phyloP scores from a whole-genome alignment of 2,113 vertebrate species.

The Pangasianodon gigas region DNA sequence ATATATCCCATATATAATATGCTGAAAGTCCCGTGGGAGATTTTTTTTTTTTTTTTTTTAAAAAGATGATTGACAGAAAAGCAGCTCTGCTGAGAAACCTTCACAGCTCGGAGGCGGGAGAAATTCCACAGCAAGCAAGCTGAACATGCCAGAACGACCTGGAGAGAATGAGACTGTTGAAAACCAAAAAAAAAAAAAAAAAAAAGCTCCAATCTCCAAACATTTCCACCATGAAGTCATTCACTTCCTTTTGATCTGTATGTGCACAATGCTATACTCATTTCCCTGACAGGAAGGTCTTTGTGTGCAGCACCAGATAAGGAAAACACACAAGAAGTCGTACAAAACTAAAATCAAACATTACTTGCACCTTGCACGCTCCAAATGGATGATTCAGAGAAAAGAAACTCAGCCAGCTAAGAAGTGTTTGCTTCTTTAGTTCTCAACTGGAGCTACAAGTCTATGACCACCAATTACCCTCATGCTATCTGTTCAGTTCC shows the following conservation, averaged over 20 bases:
- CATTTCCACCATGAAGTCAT: neutral
- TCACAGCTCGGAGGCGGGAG: neutral
- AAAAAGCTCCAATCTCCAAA: neutral
- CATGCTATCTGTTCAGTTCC: neutral
- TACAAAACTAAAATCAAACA: neutral
- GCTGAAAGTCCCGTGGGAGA: neutral
- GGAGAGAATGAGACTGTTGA: neutral
- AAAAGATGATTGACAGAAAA: neutral
- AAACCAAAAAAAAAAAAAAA: neutral
- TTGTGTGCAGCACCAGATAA: conserved; percentile 3
- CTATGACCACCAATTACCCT: too few species aligned
- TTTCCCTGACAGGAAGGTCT: neutral
- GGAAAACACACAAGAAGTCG: neutral
- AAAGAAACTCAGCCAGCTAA: neutral
- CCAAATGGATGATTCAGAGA: neutral
- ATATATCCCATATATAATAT: too few species aligned
- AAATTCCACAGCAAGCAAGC: neutral
- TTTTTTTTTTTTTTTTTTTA: too few species aligned
- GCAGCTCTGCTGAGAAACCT: conserved; percentile 2
- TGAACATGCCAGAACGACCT: neutral
- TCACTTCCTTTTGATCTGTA: neutral
- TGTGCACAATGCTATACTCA: neutral
- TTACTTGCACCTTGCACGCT: neutral
- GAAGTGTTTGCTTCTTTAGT: neutral
- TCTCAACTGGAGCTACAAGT: neutral